Conservation (phyloP, 2,888 invertebrate species). For the Phengaris alcon region DNA sequence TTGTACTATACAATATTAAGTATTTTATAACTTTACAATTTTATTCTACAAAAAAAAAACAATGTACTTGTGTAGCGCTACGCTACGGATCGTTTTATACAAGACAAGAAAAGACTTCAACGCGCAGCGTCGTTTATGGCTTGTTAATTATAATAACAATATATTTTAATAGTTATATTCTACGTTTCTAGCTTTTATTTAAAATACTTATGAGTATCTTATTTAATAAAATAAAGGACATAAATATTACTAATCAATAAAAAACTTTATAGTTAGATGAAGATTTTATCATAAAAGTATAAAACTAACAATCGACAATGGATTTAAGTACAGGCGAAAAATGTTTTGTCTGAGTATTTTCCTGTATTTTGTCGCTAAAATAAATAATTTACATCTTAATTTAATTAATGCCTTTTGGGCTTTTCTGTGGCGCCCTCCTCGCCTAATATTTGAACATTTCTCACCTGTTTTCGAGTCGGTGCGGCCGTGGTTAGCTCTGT, state of each 20-base stretch:
- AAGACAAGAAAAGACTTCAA: constrained; percentile 1
- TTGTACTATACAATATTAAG: background rate
- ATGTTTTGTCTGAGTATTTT: constrained; percentile 30
- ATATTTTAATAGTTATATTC: no score
- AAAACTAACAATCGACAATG: constrained; percentile 20
- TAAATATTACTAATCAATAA: background rate
- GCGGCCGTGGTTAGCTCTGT: constrained; percentile 73
- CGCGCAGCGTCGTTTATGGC: background rate
- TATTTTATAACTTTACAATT: background rate
- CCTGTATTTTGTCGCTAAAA: constrained; percentile 31
- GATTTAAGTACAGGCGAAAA: constrained; percentile 12
- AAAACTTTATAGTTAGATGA: background rate
- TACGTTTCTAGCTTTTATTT: no score
- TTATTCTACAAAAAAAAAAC: background rate
- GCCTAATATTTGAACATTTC: constrained; percentile 86
- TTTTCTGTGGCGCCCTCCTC: constrained; percentile 77
- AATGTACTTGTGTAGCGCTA: no score
- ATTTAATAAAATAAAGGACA: background rate
- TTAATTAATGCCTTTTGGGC: constrained; percentile 47
- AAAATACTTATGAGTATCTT: no score
- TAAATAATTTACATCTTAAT: constrained; percentile 40
- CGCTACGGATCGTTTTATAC: no score
- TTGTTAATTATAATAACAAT: background rate
- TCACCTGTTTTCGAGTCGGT: constrained; percentile 79
- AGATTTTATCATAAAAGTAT: constrained; percentile 25